Conservation (phyloP, 2,113 vertebrate species). For the Mormoops blainvillei region DNA sequence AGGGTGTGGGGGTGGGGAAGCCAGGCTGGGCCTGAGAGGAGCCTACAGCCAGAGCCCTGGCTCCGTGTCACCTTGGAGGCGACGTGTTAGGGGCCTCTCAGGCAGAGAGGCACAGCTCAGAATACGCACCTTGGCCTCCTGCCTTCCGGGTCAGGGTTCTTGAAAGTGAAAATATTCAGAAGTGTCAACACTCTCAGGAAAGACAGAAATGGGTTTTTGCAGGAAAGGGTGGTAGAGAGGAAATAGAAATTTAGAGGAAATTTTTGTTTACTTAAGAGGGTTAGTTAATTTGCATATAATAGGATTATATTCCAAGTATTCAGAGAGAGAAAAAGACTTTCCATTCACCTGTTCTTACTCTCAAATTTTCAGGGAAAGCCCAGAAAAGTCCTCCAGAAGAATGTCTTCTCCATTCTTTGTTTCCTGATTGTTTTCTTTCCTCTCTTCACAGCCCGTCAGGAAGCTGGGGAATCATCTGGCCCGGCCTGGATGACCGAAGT, state of each 20-base stretch:
- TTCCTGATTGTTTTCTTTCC: background rate
- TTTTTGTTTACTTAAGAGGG: background rate
- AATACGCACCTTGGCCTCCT: background rate
- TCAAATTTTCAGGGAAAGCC: background rate
- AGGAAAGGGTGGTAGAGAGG: background rate
- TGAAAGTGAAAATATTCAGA: background rate
- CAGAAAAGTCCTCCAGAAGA: background rate
- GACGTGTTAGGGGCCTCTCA: background rate
- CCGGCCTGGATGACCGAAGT: background rate
- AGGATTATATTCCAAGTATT: background rate
- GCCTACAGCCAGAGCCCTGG: background rate
- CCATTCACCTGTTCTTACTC: background rate
- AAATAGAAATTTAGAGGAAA: background rate
- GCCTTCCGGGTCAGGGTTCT: background rate
- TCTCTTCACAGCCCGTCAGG: background rate
- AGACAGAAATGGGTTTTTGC: background rate
- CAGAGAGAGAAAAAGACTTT: background rate
- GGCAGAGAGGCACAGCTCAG: background rate
- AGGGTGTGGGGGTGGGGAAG: background rate
- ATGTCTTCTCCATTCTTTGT: background rate
- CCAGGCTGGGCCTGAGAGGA: background rate
- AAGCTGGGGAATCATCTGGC: background rate
- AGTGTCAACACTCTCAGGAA: background rate
- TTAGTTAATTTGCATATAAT: background rate
- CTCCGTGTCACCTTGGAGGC: rapidly evolving